Evolutionary conservation across 2,113 vertebrate genomes (phyloP).

Genomic region (Charadrius vociferus): DNA sequence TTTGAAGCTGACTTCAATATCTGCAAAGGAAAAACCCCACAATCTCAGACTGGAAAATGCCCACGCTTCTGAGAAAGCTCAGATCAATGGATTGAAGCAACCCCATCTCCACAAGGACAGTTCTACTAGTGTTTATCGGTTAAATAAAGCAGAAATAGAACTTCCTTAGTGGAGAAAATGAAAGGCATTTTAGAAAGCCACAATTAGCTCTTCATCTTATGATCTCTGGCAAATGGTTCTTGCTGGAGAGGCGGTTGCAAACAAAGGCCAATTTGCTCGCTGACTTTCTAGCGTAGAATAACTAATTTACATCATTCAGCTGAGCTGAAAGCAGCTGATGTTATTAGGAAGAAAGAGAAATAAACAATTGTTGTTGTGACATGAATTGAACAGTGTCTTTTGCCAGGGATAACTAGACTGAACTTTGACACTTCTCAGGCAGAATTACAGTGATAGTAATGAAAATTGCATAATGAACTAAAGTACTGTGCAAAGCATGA

Average conservation of each 20-base stretch:
- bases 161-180: neutral
- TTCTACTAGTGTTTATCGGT: neutral
- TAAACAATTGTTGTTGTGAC: slow-evolving; percentile 19
- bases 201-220: slow-evolving; percentile 24
- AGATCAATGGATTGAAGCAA: neutral
- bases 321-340: slow-evolving; percentile 3
- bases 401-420: neutral
- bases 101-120: neutral
- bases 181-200: slow-evolving; percentile 13
- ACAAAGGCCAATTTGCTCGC: neutral
- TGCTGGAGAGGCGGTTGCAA: neutral
- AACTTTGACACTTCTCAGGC: neutral
- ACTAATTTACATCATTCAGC: slow-evolving; percentile 30
- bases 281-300: slow-evolving; percentile 30
- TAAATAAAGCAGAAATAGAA: slow-evolving; percentile 16
- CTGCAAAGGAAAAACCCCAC: neutral
- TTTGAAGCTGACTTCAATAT: neutral
- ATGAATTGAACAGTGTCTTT: neutral
- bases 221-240: slow-evolving; percentile 10
- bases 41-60: neutral
- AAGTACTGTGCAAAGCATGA: neutral
- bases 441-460: neutral
- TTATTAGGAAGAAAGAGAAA: slow-evolving; percentile 9
- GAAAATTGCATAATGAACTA: neutral
- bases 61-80: neutral